Evolutionary conservation across 2,113 vertebrate genomes (phyloP), one percentile per base, ranked within the genome.

Genomic region (Sander vitreus): DNA sequence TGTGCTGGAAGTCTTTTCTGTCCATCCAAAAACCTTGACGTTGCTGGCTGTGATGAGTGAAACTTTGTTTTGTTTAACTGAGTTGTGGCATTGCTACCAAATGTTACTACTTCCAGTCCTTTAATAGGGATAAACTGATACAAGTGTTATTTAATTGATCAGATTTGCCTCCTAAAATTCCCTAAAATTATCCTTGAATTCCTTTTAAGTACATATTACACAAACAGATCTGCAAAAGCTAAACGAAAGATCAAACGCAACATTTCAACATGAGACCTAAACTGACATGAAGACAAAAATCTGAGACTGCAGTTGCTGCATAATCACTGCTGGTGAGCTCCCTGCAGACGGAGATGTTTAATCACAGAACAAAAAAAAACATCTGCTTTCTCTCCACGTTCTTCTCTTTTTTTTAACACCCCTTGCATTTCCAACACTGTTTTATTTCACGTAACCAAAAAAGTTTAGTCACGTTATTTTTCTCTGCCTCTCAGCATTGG

Each of bases 311-410:
- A 47, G 76, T 75, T 67, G 77, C 33, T 14, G 60, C 66, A 79
- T 81, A 82, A 87, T 85, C 48, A 30, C 33, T 12, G 33, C 72
- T 58, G 59, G 51, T 65, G 50, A 51, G 54, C 83, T 81, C 76
- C 63, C 83, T 43, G 68, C 58, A 69, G 75, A 76, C 51, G 19
- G 63, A 87, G 72, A 66, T 53, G 65, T 83, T 85, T 84, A 86
- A 92, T 78, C 77, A 85, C 69, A 59, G 62, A 33, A 48, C 80
- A 65, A 54, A 81, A 90, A 65, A 54, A 81, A 90, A 88, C 86
- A 77, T 86, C 81, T 85, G 72, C 63, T 75, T 74, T 62, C 53
- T 54, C 14, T 60, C 45, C 55, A 15, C 58, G 55, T n/a, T 53
- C 25, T 21, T 39, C 18, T 43, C 47, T 54, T 30, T 73, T 62